phyloP scores from a whole-genome alignment of 2,113 vertebrate genomes.

The Sinocyclocheilus anophthalmus region DNA sequence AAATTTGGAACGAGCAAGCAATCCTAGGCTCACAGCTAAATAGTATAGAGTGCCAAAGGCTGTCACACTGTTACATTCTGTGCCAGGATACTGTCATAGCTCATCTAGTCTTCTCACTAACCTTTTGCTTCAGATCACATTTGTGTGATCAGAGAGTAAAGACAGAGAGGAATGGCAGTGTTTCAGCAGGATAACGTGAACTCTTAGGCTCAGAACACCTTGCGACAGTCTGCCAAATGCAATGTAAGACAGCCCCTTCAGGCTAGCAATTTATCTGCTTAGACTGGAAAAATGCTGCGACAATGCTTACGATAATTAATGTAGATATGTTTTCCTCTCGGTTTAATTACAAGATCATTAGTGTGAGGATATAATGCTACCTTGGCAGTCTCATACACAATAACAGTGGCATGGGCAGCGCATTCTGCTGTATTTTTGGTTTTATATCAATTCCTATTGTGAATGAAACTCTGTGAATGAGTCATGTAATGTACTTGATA shows the following conservation, averaged over 20 bases:
- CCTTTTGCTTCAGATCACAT: conserved; percentile 46
- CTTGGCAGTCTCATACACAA: not conserved
- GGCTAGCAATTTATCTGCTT: not conserved
- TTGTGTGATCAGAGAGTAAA: conserved; percentile 50
- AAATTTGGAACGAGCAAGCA: conserved; percentile 21
- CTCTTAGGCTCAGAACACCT: conserved; percentile 37
- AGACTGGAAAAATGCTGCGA: not conserved
- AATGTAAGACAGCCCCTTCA: conserved; percentile 9
- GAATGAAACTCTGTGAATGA: not conserved
- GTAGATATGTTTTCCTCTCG: conserved; percentile 25
- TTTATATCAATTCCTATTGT: not conserved
- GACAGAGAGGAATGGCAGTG: conserved; percentile 1
- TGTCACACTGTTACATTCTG: conserved; percentile 38
- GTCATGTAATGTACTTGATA: conserved; percentile 4
- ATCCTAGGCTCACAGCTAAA: not conserved
- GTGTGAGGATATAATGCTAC: not conserved
- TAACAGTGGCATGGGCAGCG: not conserved
- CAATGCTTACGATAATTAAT: conserved; percentile 14
- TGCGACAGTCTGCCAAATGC: conserved; percentile 23
- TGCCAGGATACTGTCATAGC: conserved; percentile 27
- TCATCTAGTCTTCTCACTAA: conserved; percentile 34
- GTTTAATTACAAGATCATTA: conserved; percentile 35
- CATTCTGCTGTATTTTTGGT: conserved; percentile 2
- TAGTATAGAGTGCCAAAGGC: conserved; percentile 44
- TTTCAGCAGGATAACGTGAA: conserved; percentile 20